Base-by-base conservation (phyloP, 2,888 invertebrate genomes). In the Cetonia aurata region DNA sequence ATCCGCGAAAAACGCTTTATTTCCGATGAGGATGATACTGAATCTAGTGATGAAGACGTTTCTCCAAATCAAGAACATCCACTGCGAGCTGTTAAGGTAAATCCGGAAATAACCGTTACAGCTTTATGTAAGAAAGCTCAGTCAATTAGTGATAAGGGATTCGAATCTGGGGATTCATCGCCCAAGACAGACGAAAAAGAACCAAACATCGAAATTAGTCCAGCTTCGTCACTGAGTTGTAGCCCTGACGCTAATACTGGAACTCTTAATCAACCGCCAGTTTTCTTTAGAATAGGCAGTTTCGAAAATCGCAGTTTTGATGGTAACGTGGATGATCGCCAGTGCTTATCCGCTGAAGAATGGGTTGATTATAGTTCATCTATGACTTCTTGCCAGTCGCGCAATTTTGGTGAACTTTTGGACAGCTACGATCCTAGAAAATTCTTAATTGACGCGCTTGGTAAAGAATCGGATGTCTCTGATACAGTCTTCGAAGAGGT, bases 391-490 rank as follows among this genome's bases (percentile, higher is more conserved):
- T 37, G 25, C 15, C 17, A 1, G n/a, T 65, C 62, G 33, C 33
- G 41, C 6, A 25, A 50, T 50, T 65, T 65, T 19, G 62, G 62
- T 1, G 62, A 65, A 41, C 41, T 65, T 6, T 17, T 65, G 37
- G 37, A 37, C 12, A 65, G 37, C 15, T 75, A 73, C 25, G 74
- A 75, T 56, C 37, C 66, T 17, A 66, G 74, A 42, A 66, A 70
- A 52, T 76, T 76, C 71, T 59, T 75, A 37, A 44, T 60, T 44
- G 71, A 72, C 8, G 76, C 75, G 9, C 59, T 76, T 3, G 76
- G 75, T 15, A 72, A 74, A 1, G 74, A 76, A 60, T n/a, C 72
- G 15, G 25, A 65, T 33, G 66, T 67, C 42, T 69, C 66, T 57
- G 19, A 50, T 0, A 65, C 57, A 6, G 15, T n/a, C 6, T 57